phyloP scores from a whole-genome alignment of 2,113 vertebrate genomes.

The Caretta caretta region DNA sequence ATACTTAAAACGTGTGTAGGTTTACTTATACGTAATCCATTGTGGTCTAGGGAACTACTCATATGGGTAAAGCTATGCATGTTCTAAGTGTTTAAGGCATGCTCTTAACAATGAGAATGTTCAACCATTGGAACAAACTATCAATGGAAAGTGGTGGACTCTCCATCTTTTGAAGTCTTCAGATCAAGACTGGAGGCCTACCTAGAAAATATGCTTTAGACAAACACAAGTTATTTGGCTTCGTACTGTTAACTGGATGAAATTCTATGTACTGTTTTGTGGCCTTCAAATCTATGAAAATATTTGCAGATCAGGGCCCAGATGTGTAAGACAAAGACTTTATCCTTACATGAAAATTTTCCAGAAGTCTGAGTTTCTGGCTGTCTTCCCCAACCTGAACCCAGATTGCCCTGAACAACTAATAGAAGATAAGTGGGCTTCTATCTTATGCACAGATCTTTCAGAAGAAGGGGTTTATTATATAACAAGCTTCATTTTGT shows the following conservation, averaged over 20 bases:
- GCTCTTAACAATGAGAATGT: rapidly evolving
- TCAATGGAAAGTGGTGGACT: background rate
- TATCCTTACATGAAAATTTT: background rate
- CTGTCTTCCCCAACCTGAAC: rapidly evolving
- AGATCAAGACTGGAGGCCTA: background rate
- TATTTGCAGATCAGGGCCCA: background rate
- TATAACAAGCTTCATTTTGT: background rate
- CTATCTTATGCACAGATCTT: background rate
- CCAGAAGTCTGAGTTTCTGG: background rate
- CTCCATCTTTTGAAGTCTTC: background rate
- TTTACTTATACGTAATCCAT: background rate
- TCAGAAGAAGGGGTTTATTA: background rate
- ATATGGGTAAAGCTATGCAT: rapidly evolving
- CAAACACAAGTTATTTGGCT: background rate
- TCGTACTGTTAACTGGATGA: background rate
- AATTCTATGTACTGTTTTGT: background rate
- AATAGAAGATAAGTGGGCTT: background rate
- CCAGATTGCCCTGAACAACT: background rate
- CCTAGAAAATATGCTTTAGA: background rate
- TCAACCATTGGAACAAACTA: background rate
- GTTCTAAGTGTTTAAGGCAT: background rate
- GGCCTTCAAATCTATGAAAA: background rate
- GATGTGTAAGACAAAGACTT: background rate
- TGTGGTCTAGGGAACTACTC: background rate
- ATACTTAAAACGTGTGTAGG: background rate